Conservation (phyloP, 2,797 vertebrate genomes). For the Muscicapa comitata region DNA sequence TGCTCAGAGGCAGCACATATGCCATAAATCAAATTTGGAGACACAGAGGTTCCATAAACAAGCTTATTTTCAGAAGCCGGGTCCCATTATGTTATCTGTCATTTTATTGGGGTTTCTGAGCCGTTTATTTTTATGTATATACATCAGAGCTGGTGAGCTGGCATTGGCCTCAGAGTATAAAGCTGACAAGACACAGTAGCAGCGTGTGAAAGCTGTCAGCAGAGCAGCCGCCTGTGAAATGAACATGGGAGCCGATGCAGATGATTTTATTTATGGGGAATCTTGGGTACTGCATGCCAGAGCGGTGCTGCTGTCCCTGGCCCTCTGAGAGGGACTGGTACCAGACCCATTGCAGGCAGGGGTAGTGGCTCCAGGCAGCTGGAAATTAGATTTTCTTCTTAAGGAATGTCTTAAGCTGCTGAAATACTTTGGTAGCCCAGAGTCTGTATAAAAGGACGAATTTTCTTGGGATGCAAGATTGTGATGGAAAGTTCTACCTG, state of each 20-base stretch:
- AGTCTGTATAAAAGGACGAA: not conserved
- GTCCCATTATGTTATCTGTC: constrained; percentile 54
- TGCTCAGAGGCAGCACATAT: accelerated
- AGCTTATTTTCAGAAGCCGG: constrained; percentile 57
- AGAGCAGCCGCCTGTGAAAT: constrained; percentile 82
- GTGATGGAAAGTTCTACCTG: not conserved
- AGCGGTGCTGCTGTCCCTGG: not conserved
- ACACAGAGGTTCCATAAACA: constrained; percentile 55
- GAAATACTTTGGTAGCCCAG: not conserved
- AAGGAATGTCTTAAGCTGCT: not conserved
- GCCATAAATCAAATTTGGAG: constrained; percentile 35
- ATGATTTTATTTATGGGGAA: constrained; percentile 71
- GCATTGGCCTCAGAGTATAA: constrained; percentile 63
- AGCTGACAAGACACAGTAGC: constrained; percentile 74
- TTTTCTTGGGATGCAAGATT: not conserved
- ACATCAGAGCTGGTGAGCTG: constrained; percentile 38
- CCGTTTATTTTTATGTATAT: constrained; percentile 73
- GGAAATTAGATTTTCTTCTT: not conserved
- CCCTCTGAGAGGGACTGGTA: accelerated
- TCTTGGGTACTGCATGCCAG: constrained; percentile 15
- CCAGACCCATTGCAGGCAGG: not conserved
- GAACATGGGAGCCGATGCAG: constrained; percentile 65
- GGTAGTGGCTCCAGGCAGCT: not conserved
- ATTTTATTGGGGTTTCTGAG: constrained; percentile 65
- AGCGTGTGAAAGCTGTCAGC: constrained; percentile 75